Base-by-base conservation (phyloP, 2,113 vertebrate species). In the Pagrus major region DNA sequence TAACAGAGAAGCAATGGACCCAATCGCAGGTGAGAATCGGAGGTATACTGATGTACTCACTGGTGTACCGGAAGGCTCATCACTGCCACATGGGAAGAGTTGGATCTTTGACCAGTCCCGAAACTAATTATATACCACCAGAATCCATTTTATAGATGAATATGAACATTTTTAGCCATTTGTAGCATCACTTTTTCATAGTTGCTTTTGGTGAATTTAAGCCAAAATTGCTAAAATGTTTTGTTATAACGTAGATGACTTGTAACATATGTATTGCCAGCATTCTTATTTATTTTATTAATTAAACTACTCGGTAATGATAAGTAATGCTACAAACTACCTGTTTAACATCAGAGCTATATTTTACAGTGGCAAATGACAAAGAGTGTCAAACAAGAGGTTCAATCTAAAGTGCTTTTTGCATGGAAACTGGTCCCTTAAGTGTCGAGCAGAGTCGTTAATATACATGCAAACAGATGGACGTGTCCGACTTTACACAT, bases 1-100 rank as follows among this genome's bases (percentile, higher is more conserved):
- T 95, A 99, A 97, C 95, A 97, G 98, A 95, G 98, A 99, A 96
- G 95, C 97, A 80, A 99, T 99, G 98, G 98, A 99, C 94, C 98
- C 98, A 83, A 99, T 99, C 85, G 98, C 98, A 95, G 98, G 98
- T 99, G 93, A 95, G 96, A 47, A 1, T 41, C 31, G 31, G 9
- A 0, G 0, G 4, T 25, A 1, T 7, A 41, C 5, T 27, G 27
- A 9, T 39, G 15, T 20, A 37, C 42, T 29, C 55, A 21, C 4
- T 23, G 31, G n/a, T 41, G 56, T 21, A 3, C 27, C 41, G 25
- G 6, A 66, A 44, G 14, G 15, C 20, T 42, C n/a, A 23, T 11
- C n/a, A 51, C 4, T 23, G 11, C 21, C 47, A 23, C 21, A 25
- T 4, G 1, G 15, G 12, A 61, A 27, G 18, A 42, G 14, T 44